Conservation (phyloP, 2,888 invertebrate genomes). For the Electrophaes corylata region DNA sequence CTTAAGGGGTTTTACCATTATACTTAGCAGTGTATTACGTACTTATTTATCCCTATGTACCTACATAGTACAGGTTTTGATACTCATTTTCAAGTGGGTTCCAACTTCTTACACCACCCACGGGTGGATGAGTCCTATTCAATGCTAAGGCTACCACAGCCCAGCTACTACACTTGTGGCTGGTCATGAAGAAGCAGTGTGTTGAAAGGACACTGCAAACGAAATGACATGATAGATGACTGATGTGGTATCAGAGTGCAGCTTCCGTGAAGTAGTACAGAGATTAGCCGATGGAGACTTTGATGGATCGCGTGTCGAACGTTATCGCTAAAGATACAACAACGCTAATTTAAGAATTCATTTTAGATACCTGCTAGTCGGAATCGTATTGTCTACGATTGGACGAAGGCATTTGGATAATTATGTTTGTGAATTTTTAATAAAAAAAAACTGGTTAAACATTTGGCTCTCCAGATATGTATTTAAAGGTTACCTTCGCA, state of each 20-base stretch:
- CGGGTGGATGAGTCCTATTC: no score
- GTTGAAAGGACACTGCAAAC: background rate
- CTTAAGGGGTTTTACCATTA: no score
- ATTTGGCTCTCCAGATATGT: no score
- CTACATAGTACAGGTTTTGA: no score
- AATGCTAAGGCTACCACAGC: no score
- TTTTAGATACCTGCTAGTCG: background rate
- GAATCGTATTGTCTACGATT: background rate
- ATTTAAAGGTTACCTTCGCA: no score
- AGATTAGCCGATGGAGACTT: slow-evolving; percentile 24
- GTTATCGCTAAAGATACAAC: slow-evolving; percentile 5
- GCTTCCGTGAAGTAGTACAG: slow-evolving; percentile 9
- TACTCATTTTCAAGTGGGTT: no score
- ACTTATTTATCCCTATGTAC: no score
- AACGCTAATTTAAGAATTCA: background rate
- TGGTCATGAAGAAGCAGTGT: background rate
- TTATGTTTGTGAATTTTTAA: no score
- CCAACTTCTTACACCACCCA: no score
- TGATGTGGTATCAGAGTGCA: slow-evolving; percentile 5
- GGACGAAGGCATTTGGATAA: background rate
- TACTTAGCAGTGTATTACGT: no score
- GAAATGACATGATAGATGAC: background rate
- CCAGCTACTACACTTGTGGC: background rate
- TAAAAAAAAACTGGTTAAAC: no score
- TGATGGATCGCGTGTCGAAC: slow-evolving; percentile 31